Evolutionary conservation across 2,797 vertebrate species (phyloP).

Genomic region (Ceryle rudis): DNA sequence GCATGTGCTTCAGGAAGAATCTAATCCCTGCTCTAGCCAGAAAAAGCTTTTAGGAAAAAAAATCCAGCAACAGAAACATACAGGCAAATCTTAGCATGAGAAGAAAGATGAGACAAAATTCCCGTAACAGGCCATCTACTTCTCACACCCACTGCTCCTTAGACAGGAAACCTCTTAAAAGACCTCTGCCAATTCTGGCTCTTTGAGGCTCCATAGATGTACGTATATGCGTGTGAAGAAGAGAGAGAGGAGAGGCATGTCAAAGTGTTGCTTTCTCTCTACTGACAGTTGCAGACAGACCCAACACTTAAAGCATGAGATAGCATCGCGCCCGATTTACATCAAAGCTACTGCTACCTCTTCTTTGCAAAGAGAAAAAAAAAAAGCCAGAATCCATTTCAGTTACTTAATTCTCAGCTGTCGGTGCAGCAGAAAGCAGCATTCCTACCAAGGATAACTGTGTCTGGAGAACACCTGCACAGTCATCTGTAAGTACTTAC

Average conservation of each 20-base stretch:
- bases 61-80: background rate
- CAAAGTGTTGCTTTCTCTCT: background rate
- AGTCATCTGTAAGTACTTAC: constrained; percentile 2
- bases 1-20: background rate
- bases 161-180: constrained; percentile 44
- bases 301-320: background rate
- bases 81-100: constrained; percentile 21
- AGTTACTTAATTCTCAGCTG: background rate
- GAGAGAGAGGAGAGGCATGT: background rate
- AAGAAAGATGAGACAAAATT: constrained; percentile 49
- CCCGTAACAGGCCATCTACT: constrained; percentile 24
- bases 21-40: background rate
- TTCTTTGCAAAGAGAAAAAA: background rate
- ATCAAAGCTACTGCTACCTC: constrained; percentile 18
- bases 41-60: constrained; percentile 54
- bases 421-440: background rate
- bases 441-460: background rate
- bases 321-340: background rate
- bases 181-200: background rate
- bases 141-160: constrained; percentile 24
- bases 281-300: background rate
- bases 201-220: background rate
- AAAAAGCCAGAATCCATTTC: background rate
- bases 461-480: background rate
- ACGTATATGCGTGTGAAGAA: background rate